Base-by-base conservation (phyloP, 2,888 invertebrate genomes). In the Silvanus unidentatus region DNA sequence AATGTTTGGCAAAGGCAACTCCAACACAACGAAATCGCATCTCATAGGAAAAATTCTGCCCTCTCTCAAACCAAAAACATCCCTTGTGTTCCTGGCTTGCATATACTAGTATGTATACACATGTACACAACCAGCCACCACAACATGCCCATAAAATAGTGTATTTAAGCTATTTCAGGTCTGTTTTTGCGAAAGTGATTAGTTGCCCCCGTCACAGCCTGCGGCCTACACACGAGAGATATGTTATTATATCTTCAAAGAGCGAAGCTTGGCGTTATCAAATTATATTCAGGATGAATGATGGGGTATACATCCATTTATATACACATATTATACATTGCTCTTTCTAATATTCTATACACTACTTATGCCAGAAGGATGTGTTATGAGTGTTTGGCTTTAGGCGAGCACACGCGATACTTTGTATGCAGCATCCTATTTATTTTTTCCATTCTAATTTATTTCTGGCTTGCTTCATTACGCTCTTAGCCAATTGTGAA, bases 201-300 rank as follows among this genome's bases (percentile, higher is more conserved):
- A 45, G 50, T 51, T 44, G 46, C 44, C 37, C 43, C 47, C 43
- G 47, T 39, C 45, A 47, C 40, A 42, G 50, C 47, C 54, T 47
- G 50, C 42, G 50, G 55, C 52, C 44, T 16, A 37, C n/a, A n/a
- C n/a, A n/a, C 49, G 41, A 42, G 47, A 51, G 48, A 55, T 55
- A 50, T 52, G 51, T 55, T 55, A 53, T 55, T 55, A 55, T 54
- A 54, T 54, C 51, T 53, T 57, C 48, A 52, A 50, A 51, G 50
- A 54, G 50, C 52, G 45, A 44, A 45, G 47, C 47, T 39, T 52
- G 50, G 49, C 50, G 50, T 57, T 57, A 55, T 55, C 53, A 54
- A 53, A 55, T 57, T 57, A 57, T 50, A 41, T 30, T n/a, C n/a
- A 43, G 45, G 47, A 50, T 52, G 51, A 52, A 46, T 52, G 51